Evolutionary conservation across 1,140 invertebrate species (phyloP).

Genomic region (Lepidurus apus): DNA sequence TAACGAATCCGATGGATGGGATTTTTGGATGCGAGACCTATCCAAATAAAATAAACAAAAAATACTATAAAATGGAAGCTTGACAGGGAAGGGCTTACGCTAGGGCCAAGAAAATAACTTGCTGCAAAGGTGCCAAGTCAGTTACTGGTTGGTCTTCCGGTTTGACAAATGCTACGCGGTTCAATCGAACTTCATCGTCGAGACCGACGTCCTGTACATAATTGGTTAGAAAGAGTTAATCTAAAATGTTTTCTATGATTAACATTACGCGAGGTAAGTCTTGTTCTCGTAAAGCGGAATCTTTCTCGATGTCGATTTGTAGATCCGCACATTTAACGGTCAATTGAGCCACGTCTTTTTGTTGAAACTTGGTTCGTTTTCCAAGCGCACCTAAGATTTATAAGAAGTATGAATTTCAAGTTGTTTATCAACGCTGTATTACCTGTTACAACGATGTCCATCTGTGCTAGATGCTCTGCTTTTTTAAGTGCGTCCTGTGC

Average conservation of each 20-base stretch:
- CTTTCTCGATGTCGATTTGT: slow-evolving; percentile 40
- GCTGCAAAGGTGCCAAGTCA: slow-evolving; percentile 64
- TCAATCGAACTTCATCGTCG: slow-evolving; percentile 76
- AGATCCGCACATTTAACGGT: slow-evolving; percentile 58
- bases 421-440: slow-evolving; percentile 38
- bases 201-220: slow-evolving; percentile 55
- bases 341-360: slow-evolving; percentile 72
- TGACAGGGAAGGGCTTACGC: slow-evolving; percentile 53
- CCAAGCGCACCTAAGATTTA: slow-evolving; percentile 63
- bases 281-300: slow-evolving; percentile 45
- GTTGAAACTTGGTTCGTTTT: slow-evolving; percentile 82
- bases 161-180: slow-evolving; percentile 66
- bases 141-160: slow-evolving; percentile 49
- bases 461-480: slow-evolving; percentile 55
- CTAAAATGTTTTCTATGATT: slow-evolving; percentile 49
- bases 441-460: slow-evolving; percentile 63
- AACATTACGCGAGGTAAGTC: slow-evolving; percentile 47
- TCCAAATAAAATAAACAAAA: slow-evolving; percentile 36
- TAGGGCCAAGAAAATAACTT: slow-evolving; percentile 65
- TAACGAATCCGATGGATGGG: slow-evolving; percentile 69
- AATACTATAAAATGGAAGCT: slow-evolving; percentile 35
- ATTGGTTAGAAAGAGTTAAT: slow-evolving; percentile 10
- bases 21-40: slow-evolving; percentile 59
- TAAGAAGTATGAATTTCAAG: slow-evolving; percentile 37
- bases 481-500: slow-evolving; percentile 60